Evolutionary conservation across 2,888 invertebrate genomes (phyloP).

Genomic region (Morpho helenor): DNA sequence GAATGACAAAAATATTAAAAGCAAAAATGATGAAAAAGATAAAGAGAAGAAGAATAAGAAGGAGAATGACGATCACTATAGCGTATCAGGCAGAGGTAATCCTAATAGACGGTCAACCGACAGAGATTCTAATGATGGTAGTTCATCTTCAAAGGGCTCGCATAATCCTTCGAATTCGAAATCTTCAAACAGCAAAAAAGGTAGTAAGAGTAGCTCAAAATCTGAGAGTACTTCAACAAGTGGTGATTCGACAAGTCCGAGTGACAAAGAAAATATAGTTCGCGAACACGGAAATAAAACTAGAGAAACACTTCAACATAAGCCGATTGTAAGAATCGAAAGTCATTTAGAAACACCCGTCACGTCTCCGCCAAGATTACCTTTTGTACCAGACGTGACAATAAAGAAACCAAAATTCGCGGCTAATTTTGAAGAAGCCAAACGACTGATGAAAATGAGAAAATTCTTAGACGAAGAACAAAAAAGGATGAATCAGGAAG

Average conservation of each 20-base stretch:
- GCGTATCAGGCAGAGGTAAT: constrained; percentile 81
- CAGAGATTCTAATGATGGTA: constrained; percentile 88
- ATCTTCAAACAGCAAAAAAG: constrained; percentile 56
- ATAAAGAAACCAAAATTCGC: constrained; percentile 84
- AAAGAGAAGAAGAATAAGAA: constrained; percentile 73
- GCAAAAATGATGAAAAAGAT: constrained; percentile 63
- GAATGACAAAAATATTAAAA: constrained; percentile 36
- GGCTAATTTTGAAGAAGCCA: constrained; percentile 83
- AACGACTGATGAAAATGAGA: constrained; percentile 82
- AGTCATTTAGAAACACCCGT: constrained; percentile 60
- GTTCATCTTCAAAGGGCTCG: constrained; percentile 71
- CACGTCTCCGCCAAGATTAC: constrained; percentile 52
- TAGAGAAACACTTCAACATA: constrained; percentile 40
- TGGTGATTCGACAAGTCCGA: constrained; percentile 71
- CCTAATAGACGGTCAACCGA: constrained; percentile 86
- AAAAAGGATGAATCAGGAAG: constrained; percentile 73
- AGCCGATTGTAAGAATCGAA: constrained; percentile 58
- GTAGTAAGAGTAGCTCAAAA: constrained; percentile 64
- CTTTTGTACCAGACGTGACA: constrained; percentile 69
- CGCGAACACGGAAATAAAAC: constrained; percentile 37
- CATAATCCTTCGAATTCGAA: constrained; percentile 54
- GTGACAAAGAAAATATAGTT: constrained; percentile 61
- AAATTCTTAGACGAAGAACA: constrained; percentile 82
- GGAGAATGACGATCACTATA: constrained; percentile 85
- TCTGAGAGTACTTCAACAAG: constrained; percentile 67